phyloP scores from a whole-genome alignment of 2,888 invertebrate species.

The Anodontia alba region DNA sequence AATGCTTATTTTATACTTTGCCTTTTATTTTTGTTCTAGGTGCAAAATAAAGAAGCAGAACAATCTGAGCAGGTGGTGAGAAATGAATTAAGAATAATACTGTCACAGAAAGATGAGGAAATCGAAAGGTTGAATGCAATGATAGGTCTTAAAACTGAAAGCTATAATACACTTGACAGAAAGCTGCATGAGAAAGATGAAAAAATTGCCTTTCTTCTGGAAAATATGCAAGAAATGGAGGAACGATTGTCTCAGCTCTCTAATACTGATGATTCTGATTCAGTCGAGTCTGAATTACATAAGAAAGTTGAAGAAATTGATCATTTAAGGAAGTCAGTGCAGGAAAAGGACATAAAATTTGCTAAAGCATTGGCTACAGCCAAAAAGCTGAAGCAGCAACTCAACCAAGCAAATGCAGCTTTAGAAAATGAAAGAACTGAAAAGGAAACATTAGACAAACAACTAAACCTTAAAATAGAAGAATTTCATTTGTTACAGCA shows the following conservation, averaged over 20 bases:
- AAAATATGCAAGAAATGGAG: constrained; percentile 79
- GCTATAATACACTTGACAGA: constrained; percentile 12
- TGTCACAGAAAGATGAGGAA: constrained; percentile 20
- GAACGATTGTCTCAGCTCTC: constrained; percentile 67
- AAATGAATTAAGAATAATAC: neutral
- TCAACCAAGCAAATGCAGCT: constrained; percentile 63
- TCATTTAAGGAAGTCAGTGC: constrained; percentile 55
- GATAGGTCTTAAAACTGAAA: neutral
- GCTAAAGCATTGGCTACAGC: constrained; percentile 79
- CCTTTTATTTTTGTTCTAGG: no score
- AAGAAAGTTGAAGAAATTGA: constrained; percentile 54
- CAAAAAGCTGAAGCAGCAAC: constrained; percentile 78
- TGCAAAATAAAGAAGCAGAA: neutral
- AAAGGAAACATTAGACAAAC: constrained; percentile 37
- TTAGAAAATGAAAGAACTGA: constrained; percentile 45
- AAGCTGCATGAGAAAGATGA: constrained; percentile 69
- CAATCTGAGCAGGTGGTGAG: no score
- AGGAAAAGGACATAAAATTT: constrained; percentile 74
- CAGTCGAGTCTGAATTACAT: constrained; percentile 31
- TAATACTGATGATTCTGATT: constrained; percentile 14
- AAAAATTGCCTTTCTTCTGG: constrained; percentile 73
- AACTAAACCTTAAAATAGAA: constrained; percentile 16
- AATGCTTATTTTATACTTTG: no score
- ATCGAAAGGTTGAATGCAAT: constrained; percentile 21
- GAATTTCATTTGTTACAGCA: neutral